Conservation (phyloP, 2,888 invertebrate species). For the Limnephilus lunatus region DNA sequence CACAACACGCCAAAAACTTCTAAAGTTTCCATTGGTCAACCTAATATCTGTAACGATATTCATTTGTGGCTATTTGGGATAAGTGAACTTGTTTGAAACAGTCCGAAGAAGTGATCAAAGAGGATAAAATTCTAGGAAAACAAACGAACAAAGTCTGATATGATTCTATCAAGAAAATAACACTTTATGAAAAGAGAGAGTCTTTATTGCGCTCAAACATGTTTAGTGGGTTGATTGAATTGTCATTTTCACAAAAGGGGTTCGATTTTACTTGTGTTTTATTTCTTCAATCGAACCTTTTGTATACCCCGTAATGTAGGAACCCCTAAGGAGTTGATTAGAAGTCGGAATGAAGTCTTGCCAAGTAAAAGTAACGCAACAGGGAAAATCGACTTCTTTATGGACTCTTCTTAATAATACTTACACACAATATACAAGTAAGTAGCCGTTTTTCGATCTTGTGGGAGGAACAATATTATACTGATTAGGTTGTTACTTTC, state of each 20-base stretch:
- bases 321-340: constrained; percentile 40
- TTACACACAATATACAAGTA: neutral
- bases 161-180: neutral
- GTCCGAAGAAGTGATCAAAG: neutral
- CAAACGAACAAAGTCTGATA: neutral
- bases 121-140: neutral
- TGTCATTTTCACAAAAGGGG: neutral
- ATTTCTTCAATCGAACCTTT: neutral
- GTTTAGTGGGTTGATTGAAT: neutral
- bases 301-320: constrained; percentile 13
- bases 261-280: constrained; percentile 8
- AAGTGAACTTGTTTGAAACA: constrained; percentile 23
- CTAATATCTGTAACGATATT: neutral
- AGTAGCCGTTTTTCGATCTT: neutral
- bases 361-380: neutral
- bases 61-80: neutral
- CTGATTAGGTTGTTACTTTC: neutral
- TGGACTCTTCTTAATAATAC: neutral
- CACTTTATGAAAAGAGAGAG: neutral
- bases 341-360: constrained; percentile 28
- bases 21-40: neutral
- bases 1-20: neutral
- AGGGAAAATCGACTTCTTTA: neutral
- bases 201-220: neutral
- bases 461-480: neutral